Base-by-base conservation (phyloP, 2,888 invertebrate species). In the Megamerina dolium region DNA sequence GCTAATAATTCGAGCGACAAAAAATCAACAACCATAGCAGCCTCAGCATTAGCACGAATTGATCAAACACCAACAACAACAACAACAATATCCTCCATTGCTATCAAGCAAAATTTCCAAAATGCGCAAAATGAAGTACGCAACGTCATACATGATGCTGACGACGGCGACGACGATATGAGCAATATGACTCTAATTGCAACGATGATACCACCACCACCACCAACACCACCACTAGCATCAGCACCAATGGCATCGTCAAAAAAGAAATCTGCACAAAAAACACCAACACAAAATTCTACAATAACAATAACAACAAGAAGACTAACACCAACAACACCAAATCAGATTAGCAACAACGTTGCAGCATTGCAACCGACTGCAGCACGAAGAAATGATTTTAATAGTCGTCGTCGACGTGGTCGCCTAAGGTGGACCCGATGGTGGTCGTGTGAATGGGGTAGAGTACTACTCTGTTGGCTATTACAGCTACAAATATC, bases 351-450 rank as follows among this genome's bases (percentile, higher is more conserved):
- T 16, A 49, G 31, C 36, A 49, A 46, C 26, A 45, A 40, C 41
- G 36, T 36, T 19, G 14, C 12, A 20, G 6, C 20, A 35, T n/a
- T n/a, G n/a, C n/a, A n/a, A n/a, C n/a, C n/a, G n/a, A 38, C n/a
- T 43, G 37, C 30, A 45, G 39, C 12, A 39, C 56, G 38, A 55
- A 49, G 54, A 62, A 63, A 63, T 64, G 66, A 68, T 59, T 68
- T 67, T 47, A 66, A 66, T 43, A 66, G 68, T 50, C 64, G 67
- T 41, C 61, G 70, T n/a, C 55, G 71, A 44, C 66, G 70, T 45
- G 70, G 71, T 14, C 64, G 70, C 18, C 69, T 70, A 70, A 70
- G 71, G 63, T 45, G 8, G 26, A 30, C 40, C 31, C n/a, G n/a
- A n/a, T n/a, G n/a, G n/a, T n/a, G n/a, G n/a, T n/a, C n/a, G n/a